Base-by-base conservation (phyloP, 2,888 invertebrate species). In the Luperina testacea region DNA sequence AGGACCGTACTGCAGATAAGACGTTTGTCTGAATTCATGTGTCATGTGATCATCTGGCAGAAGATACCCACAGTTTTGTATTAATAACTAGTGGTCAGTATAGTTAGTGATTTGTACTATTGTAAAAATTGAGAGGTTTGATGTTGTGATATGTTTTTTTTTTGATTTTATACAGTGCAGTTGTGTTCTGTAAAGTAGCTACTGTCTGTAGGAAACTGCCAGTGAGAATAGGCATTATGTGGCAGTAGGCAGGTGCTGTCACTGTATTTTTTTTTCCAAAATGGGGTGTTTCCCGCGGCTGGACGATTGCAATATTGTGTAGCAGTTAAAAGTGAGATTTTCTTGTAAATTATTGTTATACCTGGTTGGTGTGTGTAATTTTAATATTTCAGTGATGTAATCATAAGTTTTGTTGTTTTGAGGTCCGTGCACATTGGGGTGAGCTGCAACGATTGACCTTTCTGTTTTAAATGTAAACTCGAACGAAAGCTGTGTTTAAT, bases 21-120 rank as follows among this genome's bases (percentile, higher is more conserved):
- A 82, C 11, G 27, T 63, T 63, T 82, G 32, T 64, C 24, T 75
- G 75, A 61, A 82, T 81, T 80, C 51, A 81, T 81, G 75, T 80
- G 67, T 81, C 51, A 77, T 77, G 48, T 42, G 38, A 77, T 32
- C 67, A 42, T 48, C 51, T 77, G 42, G 53, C n/a, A n/a, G 42
- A 32, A 53, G 80, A 38, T 57, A 78, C 48, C 48, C 59, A 57
- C 20, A 45, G 53, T 57, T 77, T 78, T 77, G 78, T 67, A 48
- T 76, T 75, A 75, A 11, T 48, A 38, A 17, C 1, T 51, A 53
- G 69, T 74, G 38, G 27, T 67, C 59, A 48, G 45, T 77, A 8
- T 45, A 53, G 45, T 27, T 75, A 81, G 59, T 81, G 32, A 68
- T 75, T 75, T 76, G 45, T 45, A 63, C 53, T 81, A 61, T 42